Evolutionary conservation across 2,113 vertebrate species (phyloP), one percentile per base, ranked within the genome.

Genomic region (Poicephalus meyeri): DNA sequence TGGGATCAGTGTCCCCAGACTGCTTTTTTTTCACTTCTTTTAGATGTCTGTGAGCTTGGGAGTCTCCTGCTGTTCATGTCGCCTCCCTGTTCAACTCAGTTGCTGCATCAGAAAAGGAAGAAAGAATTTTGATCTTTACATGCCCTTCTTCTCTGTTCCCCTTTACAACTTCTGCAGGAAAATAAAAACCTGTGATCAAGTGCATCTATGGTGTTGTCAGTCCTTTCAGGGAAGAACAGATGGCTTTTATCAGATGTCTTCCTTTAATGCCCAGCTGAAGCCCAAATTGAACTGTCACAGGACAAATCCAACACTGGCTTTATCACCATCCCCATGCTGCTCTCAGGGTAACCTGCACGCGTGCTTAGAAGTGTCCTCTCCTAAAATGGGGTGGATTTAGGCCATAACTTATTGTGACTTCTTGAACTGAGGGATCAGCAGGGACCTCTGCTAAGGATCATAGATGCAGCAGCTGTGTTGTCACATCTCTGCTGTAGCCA

Each of bases 101-200:
- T 89, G 65, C 84, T 88, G 77, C 61, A 78, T 70, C 55, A 91
- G 64, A 91, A 84, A 63, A 80, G 39, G 47, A 90, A 86, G 42
- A 71, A 90, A 23, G 83, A 47, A 78, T 95, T 95, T 92, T 86
- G 46, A 83, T 92, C 83, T 78, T 84, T 65, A 74, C 39, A 26
- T 65, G 69, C 25, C 42, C 88, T 84, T 94, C 49, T 80, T 91
- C 74, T 89, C 66, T 83, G 53, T 80, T 33, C 35, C 58, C 24
- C 10, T 28, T 72, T 86, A 78, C 46, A 55, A 46, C 33, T 66
- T 94, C 46, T 78, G 33, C 50, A 80, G 69, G 66, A 64, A 70
- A 74, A 88, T 44, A 39, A 21, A 10, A 5, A 41, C 39, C 21
- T 2, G 2, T 42, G 33, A 80, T 94, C 63, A 46, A 44, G 69